Conservation (phyloP, 2,888 invertebrate species). For the Lissonota sp. region DNA sequence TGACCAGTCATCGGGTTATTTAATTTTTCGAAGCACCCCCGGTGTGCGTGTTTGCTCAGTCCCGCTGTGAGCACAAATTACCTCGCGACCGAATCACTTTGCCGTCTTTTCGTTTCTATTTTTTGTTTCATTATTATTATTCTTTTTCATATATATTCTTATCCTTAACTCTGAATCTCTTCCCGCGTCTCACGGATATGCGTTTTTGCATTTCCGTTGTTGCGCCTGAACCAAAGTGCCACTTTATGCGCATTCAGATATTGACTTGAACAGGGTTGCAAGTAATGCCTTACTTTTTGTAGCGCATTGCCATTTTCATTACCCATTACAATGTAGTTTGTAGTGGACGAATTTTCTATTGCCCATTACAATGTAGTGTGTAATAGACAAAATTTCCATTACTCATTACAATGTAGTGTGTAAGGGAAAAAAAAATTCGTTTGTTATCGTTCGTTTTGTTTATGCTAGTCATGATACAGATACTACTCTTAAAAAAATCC, state of each 20-base stretch:
- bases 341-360: too few relatives aligned
- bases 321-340: too few relatives aligned
- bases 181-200: conserved; percentile 44
- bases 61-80: conserved; percentile 88
- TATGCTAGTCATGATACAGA: too few relatives aligned
- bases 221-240: conserved; percentile 55
- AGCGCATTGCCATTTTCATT: too few relatives aligned
- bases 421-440: too few relatives aligned
- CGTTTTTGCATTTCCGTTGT: conserved; percentile 57
- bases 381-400: too few relatives aligned
- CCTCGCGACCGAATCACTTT: conserved; percentile 85
- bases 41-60: conserved; percentile 86
- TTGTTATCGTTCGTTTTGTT: too few relatives aligned
- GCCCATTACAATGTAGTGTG: too few relatives aligned
- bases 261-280: too few relatives aligned
- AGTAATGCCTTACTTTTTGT: too few relatives aligned
- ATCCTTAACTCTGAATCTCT: conserved; percentile 50
- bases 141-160: conserved; percentile 33
- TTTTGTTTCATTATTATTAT: conserved; percentile 37
- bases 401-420: too few relatives aligned
- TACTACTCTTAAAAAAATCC: too few relatives aligned
- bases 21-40: conserved; percentile 84
- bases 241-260: background rate
- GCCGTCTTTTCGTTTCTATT: conserved; percentile 52
- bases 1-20: conserved; percentile 87